Evolutionary conservation across 2,888 invertebrate genomes (phyloP).

Genomic region (Drosophila atripex): DNA sequence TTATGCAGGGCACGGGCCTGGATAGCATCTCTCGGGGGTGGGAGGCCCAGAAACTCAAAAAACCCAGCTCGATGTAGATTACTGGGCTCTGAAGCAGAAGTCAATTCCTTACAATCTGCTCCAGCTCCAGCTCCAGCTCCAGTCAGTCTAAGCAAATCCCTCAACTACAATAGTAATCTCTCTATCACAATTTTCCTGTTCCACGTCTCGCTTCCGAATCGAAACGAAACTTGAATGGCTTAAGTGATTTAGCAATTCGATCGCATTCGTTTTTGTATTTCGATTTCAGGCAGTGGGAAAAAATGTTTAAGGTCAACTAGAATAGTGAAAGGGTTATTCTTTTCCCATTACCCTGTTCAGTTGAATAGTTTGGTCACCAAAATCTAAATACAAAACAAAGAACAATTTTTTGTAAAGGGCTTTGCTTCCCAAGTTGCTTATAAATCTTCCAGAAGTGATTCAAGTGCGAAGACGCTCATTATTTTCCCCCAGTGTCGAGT

Average conservation of each 20-base stretch:
- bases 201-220: conserved; percentile 13
- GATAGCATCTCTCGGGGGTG: conserved; percentile 8
- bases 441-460: background rate
- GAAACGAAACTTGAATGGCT: conserved; percentile 40
- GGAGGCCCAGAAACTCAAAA: background rate
- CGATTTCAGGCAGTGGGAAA: conserved; percentile 21
- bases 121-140: conserved; percentile 12
- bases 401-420: background rate
- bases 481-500: conserved; percentile 14
- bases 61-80: conserved; percentile 28
- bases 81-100: conserved; percentile 21
- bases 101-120: conserved; percentile 27
- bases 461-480: too few species aligned
- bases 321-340: background rate
- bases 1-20: conserved; percentile 25
- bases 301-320: background rate
- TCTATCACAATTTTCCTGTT: conserved; percentile 25
- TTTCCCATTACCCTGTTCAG: background rate
- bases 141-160: conserved; percentile 25
- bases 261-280: conserved; percentile 30
- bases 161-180: conserved; percentile 42
- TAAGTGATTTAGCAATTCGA: conserved; percentile 53
- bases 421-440: background rate
- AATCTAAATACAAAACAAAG: background rate
- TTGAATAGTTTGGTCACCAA: background rate